Conservation (phyloP, 2,888 invertebrate genomes). For the Melanophora roralis region DNA sequence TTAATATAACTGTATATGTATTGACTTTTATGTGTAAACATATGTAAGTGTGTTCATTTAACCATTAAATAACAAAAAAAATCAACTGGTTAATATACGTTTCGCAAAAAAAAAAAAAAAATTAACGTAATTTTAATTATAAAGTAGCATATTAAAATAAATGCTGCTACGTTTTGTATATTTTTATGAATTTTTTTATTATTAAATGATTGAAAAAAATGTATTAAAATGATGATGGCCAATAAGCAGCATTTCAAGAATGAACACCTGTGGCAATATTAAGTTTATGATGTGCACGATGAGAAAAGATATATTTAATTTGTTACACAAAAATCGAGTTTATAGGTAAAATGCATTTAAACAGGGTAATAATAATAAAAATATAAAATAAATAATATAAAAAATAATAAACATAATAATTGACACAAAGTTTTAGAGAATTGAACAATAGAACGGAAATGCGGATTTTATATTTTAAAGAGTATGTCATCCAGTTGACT, state of each 20-base stretch:
- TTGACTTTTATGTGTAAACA: not conserved
- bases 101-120: slow-evolving; percentile 26
- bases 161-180: slow-evolving; percentile 21
- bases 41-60: slow-evolving; percentile 14
- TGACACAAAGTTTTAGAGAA: too few species aligned
- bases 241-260: slow-evolving; percentile 2
- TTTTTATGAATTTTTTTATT: not conserved
- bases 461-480: too few species aligned
- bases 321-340: not conserved
- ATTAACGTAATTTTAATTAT: slow-evolving; percentile 59
- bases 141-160: slow-evolving; percentile 52
- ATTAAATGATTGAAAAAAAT: slow-evolving; percentile 22
- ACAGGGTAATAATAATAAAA: too few species aligned
- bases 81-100: slow-evolving; percentile 48
- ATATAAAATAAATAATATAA: too few species aligned
- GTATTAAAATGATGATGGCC: not conserved
- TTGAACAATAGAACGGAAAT: too few species aligned
- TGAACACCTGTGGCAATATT: slow-evolving; percentile 57
- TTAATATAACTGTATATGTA: not conserved
- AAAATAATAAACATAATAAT: too few species aligned
- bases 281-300: slow-evolving; percentile 42
- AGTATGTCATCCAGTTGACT: too few species aligned
- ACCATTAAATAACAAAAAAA: slow-evolving; percentile 45
- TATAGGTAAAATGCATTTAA: not conserved
- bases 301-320: slow-evolving; percentile 41